These are phyloP conservation scores for Zosterops borbonicus DNA, from an alignment of 2,113 vertebrate genomes.

Conservation along the genomic window DNA sequence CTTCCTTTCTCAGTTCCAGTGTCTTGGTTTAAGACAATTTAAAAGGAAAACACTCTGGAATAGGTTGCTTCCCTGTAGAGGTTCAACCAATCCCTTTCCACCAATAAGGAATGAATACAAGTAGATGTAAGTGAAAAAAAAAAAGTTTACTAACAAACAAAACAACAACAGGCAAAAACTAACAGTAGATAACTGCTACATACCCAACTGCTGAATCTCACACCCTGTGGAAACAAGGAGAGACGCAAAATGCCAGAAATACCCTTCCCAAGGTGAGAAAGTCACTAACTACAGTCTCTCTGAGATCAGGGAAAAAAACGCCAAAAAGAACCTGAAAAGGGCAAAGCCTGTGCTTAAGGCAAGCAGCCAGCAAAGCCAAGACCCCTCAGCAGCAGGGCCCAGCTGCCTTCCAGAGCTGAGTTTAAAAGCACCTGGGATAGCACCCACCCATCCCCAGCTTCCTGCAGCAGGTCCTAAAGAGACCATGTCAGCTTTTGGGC, in stretches of 20 bases:
- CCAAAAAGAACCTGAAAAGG: not conserved
- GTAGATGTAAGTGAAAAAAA: not conserved
- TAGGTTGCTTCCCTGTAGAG: not conserved
- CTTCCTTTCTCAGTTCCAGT: not conserved
- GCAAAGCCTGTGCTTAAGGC: not conserved
- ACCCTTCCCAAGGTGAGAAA: not conserved
- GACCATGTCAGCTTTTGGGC: not conserved
- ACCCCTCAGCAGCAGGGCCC: not conserved
- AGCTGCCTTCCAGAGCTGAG: not conserved
- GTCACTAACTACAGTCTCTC: not conserved
- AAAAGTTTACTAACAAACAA: not conserved
- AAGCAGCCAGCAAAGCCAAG: not conserved
- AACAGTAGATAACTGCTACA: not conserved
- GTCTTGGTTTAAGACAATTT: not conserved
- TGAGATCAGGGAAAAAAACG: not conserved
- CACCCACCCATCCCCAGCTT: not conserved
- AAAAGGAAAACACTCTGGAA: not conserved
- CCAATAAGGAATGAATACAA: not conserved
- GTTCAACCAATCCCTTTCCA: not conserved
- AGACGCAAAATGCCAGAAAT: not conserved
- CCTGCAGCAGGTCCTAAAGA: not conserved
- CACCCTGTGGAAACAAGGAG: not conserved
- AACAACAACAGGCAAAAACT: not conserved
- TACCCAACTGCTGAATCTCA: not conserved
- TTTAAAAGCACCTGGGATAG: not conserved